Conservation (phyloP, 2,888 invertebrate genomes). For the Yponomeuta plumbellus region DNA sequence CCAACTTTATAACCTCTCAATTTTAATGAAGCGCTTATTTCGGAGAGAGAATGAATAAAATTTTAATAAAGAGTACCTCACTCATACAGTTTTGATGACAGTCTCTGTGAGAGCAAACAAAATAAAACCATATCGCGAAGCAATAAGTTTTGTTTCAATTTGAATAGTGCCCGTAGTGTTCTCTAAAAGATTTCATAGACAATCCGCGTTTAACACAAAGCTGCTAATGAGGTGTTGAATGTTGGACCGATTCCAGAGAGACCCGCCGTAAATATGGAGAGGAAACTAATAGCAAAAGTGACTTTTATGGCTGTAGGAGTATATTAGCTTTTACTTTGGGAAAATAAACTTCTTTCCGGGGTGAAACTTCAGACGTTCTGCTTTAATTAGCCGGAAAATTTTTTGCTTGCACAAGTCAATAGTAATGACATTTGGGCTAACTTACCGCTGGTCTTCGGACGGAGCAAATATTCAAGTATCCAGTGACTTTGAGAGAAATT, state of each 20-base stretch:
- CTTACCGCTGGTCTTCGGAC: too few species aligned
- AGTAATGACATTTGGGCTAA: neutral
- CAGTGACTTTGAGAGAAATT: too few species aligned
- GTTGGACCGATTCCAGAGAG: conserved; percentile 62
- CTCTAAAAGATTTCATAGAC: conserved; percentile 66
- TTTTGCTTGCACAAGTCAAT: neutral
- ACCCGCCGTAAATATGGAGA: conserved; percentile 50
- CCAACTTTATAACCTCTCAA: conserved; percentile 58
- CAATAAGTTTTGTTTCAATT: conserved; percentile 36
- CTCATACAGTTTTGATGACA: neutral
- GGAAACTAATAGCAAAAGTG: conserved; percentile 14
- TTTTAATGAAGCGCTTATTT: conserved; percentile 61
- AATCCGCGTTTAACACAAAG: conserved; percentile 60
- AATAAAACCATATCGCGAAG: neutral
- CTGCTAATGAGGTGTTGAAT: conserved; percentile 62
- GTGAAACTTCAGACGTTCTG: neutral
- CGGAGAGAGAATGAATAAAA: conserved; percentile 27
- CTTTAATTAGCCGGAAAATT: neutral
- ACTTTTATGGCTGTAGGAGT: neutral
- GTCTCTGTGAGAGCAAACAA: neutral
- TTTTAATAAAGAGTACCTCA: neutral
- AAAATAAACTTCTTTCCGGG: neutral
- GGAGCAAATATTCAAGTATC: too few species aligned
- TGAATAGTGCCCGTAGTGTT: conserved; percentile 52
- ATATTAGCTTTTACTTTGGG: conserved; percentile 7